These are phyloP conservation scores for Iselma pallidipennis DNA, from an alignment of 2,888 invertebrate genomes.

Conservation along the genomic window DNA sequence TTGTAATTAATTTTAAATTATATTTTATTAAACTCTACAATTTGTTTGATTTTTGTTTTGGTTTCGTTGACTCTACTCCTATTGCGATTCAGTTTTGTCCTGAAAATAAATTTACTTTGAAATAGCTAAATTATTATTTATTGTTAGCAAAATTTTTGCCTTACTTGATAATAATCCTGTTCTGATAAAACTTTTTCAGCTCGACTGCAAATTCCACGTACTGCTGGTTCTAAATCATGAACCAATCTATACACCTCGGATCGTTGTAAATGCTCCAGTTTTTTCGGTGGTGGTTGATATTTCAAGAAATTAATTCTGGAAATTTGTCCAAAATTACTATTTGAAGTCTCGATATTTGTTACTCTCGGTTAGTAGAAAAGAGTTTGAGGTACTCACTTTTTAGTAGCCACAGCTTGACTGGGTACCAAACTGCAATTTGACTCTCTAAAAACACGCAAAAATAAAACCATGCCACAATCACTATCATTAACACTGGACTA, in stretches of 20 bases:
- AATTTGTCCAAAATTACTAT: constrained; percentile 13
- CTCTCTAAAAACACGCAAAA: constrained; percentile 57
- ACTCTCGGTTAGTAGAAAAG: not conserved
- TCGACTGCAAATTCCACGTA: constrained; percentile 68
- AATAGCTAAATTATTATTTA: too few species aligned
- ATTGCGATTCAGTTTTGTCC: not conserved
- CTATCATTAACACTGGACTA: constrained; percentile 1
- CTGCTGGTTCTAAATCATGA: constrained; percentile 72
- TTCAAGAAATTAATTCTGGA: constrained; percentile 90
- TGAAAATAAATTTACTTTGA: not conserved
- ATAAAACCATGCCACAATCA: constrained; percentile 24
- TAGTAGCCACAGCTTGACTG: constrained; percentile 41
- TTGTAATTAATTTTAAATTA: not conserved
- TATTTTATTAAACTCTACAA: not conserved
- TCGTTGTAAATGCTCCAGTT: constrained; percentile 73
- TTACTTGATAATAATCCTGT: constrained; percentile 59
- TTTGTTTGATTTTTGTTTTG: not conserved
- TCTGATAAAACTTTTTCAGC: constrained; percentile 68
- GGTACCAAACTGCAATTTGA: constrained; percentile 60
- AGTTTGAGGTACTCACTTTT: constrained; percentile 38
- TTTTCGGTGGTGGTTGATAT: constrained; percentile 79
- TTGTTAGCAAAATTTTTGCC: too few species aligned
- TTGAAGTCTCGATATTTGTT: not conserved
- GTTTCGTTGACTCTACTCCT: not conserved
- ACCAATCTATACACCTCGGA: constrained; percentile 82